phyloP scores from a whole-genome alignment of 2,113 vertebrate genomes.

The Sceloporus tristichus region DNA sequence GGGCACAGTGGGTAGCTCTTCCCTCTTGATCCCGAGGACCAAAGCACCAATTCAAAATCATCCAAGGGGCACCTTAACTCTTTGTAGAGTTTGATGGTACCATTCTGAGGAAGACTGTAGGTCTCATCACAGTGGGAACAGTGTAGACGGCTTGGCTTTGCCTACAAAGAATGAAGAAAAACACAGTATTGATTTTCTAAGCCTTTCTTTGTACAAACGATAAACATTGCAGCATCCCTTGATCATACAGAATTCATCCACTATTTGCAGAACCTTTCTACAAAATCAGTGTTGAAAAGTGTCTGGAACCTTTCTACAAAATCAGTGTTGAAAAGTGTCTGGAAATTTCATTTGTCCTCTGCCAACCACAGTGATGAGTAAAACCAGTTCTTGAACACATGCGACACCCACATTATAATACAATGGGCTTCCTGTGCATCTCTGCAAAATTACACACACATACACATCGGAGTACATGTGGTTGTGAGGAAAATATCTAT shows the following conservation, averaged over 20 bases:
- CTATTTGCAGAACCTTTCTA: not conserved
- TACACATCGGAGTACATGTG: not conserved
- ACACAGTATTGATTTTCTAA: not conserved
- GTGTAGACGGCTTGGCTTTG: slow-evolving; percentile 94
- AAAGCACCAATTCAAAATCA: slow-evolving; percentile 96
- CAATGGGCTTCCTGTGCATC: too few relatives aligned
- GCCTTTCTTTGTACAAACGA: not conserved
- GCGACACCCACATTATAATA: too few relatives aligned
- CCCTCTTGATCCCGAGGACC: slow-evolving; percentile 93
- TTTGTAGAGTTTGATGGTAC: slow-evolving; percentile 97
- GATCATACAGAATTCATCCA: not conserved
- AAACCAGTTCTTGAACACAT: too few relatives aligned
- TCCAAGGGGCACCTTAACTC: slow-evolving; percentile 95
- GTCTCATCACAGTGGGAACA: slow-evolving; percentile 98
- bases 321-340: too few relatives aligned
- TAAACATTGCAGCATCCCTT: not conserved
- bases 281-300: too few relatives aligned
- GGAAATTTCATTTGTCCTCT: too few relatives aligned
- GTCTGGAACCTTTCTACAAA: not conserved
- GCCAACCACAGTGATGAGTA: too few relatives aligned
- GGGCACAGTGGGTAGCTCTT: slow-evolving; percentile 97
- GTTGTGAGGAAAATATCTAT: not conserved
- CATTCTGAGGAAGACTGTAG: slow-evolving; percentile 95
- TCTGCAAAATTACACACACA: not conserved
- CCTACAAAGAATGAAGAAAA: slow-evolving; percentile 73